Percentiles rank a stretch among this genome's conserved stretches.
Evolutionary conservation across 2,113 vertebrate genomes (phyloP).

Genomic region (Myanophis thanlyinensis): DNA sequence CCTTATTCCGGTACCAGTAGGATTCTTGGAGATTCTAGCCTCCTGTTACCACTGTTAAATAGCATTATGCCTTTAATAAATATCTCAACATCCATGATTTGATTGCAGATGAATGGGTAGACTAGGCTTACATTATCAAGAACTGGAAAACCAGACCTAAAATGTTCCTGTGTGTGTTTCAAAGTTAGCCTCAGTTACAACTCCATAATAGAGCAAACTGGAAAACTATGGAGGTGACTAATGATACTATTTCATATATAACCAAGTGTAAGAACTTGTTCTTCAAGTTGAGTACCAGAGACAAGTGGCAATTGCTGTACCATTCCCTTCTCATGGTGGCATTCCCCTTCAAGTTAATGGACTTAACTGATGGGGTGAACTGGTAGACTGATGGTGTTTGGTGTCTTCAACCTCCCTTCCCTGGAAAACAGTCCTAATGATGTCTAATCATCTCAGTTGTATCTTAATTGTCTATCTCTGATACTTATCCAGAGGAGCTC

Average conservation of each 20-base stretch:
- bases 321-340: not conserved
- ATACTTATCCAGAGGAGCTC: not conserved
- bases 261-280: not conserved
- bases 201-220: not conserved
- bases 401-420: not conserved
- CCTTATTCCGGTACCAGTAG: not conserved
- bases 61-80: not conserved
- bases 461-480: not conserved
- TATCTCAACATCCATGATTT: not conserved
- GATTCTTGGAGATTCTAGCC: not conserved
- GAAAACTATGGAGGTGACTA: not conserved
- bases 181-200: not conserved
- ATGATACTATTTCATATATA: not conserved
- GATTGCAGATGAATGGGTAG: not conserved
- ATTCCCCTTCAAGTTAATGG: not conserved
- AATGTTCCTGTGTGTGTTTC: not conserved
- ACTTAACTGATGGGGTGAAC: not conserved
- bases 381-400: not conserved
- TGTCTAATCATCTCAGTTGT: not conserved
- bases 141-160: not conserved
- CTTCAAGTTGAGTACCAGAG: not conserved
- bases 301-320: not conserved
- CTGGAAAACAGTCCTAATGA: not conserved
- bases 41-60: not conserved
- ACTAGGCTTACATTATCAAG: not conserved